Evolutionary conservation across 2,797 vertebrate genomes (phyloP).

Genomic region (Cyclopterus lumpus): DNA sequence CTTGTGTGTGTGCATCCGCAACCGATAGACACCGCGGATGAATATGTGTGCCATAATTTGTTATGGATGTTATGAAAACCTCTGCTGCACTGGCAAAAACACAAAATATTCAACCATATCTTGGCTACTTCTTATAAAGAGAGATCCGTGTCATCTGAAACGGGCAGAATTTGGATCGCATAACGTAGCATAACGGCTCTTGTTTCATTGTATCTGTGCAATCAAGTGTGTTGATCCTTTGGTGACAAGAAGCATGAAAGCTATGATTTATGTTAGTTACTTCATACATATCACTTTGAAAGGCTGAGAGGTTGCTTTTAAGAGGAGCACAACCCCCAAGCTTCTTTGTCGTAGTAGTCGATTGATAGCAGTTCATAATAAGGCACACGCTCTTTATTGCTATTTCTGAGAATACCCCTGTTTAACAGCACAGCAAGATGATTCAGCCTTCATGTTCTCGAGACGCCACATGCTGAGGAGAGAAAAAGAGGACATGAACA

Average conservation of each 20-base stretch:
- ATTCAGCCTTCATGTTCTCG: constrained; percentile 16
- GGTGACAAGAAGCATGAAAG: neutral
- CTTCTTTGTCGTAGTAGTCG: constrained; percentile 42
- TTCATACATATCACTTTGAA: constrained; percentile 57
- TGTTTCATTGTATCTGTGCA: constrained; percentile 10
- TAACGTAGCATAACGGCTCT: neutral
- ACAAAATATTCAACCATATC: constrained; percentile 11
- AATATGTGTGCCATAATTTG: constrained; percentile 27
- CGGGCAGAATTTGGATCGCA: constrained; percentile 1
- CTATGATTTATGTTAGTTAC: constrained; percentile 55
- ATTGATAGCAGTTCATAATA: neutral
- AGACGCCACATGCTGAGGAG: neutral
- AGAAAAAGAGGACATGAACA: constrained; percentile 8
- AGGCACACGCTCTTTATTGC: neutral
- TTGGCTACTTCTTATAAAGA: neutral
- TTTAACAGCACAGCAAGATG: constrained; percentile 29
- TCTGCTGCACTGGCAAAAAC: constrained; percentile 13
- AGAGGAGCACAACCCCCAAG: constrained; percentile 27
- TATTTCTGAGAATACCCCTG: constrained; percentile 6
- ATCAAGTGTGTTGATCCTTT: constrained; percentile 31
- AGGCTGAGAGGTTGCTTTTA: constrained; percentile 45
- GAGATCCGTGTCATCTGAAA: neutral
- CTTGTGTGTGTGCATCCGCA: constrained; percentile 16
- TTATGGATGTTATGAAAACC: constrained; percentile 4
- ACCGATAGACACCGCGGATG: constrained; percentile 37